Conservation (phyloP, 2,888 invertebrate species). For the Lissonota sp. region DNA sequence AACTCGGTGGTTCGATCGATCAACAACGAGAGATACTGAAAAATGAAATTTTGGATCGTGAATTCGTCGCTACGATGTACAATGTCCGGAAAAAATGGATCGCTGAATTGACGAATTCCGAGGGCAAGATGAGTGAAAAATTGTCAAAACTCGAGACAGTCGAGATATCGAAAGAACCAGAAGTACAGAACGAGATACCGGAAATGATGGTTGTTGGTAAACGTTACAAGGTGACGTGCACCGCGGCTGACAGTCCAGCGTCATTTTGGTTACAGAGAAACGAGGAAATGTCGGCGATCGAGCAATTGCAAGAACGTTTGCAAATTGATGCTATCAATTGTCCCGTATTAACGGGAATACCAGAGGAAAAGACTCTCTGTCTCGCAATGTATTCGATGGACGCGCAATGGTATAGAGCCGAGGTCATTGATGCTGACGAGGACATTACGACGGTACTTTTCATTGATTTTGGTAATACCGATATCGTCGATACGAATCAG, state of each 20-base stretch:
- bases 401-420: slow-evolving; percentile 96
- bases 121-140: slow-evolving; percentile 85
- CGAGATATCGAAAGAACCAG: slow-evolving; percentile 73
- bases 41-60: slow-evolving; percentile 82
- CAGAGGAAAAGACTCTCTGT: slow-evolving; percentile 88
- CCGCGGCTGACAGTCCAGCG: slow-evolving; percentile 91
- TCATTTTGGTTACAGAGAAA: slow-evolving; percentile 90
- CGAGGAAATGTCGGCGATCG: slow-evolving; percentile 86
- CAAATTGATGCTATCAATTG: slow-evolving; percentile 86
- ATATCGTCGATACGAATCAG: slow-evolving; percentile 88
- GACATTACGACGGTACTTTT: slow-evolving; percentile 92
- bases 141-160: slow-evolving; percentile 79
- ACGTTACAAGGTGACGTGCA: slow-evolving; percentile 85
- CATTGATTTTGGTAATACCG: slow-evolving; percentile 92
- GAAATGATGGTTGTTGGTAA: slow-evolving; percentile 72
- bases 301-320: slow-evolving; percentile 87
- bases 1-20: slow-evolving; percentile 79
- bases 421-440: slow-evolving; percentile 91
- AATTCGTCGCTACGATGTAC: slow-evolving; percentile 85
- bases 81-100: slow-evolving; percentile 86
- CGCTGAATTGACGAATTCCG: slow-evolving; percentile 85
- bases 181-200: slow-evolving; percentile 74
- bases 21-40: slow-evolving; percentile 82
- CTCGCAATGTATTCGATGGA: slow-evolving; percentile 93
- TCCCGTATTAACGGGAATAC: slow-evolving; percentile 85